phyloP scores from a whole-genome alignment of 2,888 invertebrate species.

The Drosophila austrosaltans region DNA sequence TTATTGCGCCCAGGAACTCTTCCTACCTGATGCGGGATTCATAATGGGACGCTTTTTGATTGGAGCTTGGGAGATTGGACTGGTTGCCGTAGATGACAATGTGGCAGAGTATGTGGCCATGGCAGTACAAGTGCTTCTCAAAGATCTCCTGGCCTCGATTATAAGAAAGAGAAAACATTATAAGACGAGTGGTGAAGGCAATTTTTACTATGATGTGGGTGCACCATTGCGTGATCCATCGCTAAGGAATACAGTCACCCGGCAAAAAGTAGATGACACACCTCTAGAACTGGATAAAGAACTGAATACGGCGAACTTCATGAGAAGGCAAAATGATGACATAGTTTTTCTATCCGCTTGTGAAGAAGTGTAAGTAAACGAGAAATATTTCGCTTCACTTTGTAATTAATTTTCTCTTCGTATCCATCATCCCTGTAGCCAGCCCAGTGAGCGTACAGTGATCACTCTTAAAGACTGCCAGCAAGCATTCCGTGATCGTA shows the following conservation, averaged over 20 bases:
- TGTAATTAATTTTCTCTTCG: neutral
- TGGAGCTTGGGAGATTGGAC: slow-evolving; percentile 94
- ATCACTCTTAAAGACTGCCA: slow-evolving; percentile 86
- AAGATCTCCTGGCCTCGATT: slow-evolving; percentile 91
- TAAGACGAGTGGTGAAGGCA: slow-evolving; percentile 87
- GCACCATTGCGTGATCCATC: slow-evolving; percentile 91
- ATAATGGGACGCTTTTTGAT: slow-evolving; percentile 92
- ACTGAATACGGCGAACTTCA: slow-evolving; percentile 87
- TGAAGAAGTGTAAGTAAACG: slow-evolving; percentile 84
- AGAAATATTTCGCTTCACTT: neutral
- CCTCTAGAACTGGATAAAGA: slow-evolving; percentile 86
- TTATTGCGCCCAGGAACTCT: slow-evolving; percentile 89
- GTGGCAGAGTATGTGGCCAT: slow-evolving; percentile 92
- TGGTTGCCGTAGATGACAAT: slow-evolving; percentile 92
- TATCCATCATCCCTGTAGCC: slow-evolving; percentile 15
- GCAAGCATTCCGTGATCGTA: slow-evolving; percentile 85
- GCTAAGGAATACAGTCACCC: slow-evolving; percentile 88
- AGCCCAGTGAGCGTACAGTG: slow-evolving; percentile 71
- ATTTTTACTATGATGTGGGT: slow-evolving; percentile 92
- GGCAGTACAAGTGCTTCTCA: slow-evolving; percentile 91
- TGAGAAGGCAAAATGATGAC: slow-evolving; percentile 90
- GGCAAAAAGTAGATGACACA: slow-evolving; percentile 87
- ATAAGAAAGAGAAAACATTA: slow-evolving; percentile 92
- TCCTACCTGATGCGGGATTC: slow-evolving; percentile 92
- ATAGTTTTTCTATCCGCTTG: slow-evolving; percentile 90